phyloP scores from a whole-genome alignment of 2,797 vertebrate species.

The Polyboroides typus region DNA sequence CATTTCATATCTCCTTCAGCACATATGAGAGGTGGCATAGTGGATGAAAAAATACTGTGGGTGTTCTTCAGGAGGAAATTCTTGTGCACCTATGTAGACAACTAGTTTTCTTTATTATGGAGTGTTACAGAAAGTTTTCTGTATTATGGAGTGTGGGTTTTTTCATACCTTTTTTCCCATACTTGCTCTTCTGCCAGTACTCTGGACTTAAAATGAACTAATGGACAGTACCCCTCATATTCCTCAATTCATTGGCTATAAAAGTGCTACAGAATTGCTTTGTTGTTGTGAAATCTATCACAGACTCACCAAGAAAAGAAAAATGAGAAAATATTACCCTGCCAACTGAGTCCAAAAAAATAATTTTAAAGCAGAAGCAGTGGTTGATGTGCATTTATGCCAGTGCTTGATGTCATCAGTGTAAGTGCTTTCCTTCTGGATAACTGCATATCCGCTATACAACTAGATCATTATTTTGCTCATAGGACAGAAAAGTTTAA shows the following conservation, averaged over 20 bases:
- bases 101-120: neutral
- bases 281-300: slow-evolving; percentile 46
- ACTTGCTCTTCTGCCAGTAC: slow-evolving; percentile 5
- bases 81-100: neutral
- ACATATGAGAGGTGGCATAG: neutral
- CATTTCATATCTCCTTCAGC: neutral
- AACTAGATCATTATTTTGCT: neutral
- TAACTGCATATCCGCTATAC: neutral
- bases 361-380: slow-evolving; percentile 28
- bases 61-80: neutral
- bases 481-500: neutral
- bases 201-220: slow-evolving; percentile 32
- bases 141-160: neutral
- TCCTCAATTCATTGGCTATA: slow-evolving; percentile 54
- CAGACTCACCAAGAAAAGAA: slow-evolving; percentile 33
- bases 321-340: slow-evolving; percentile 8
- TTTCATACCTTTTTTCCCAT: neutral
- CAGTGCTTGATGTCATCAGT: slow-evolving; percentile 13
- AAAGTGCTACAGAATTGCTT: slow-evolving; percentile 38
- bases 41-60: neutral
- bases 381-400: slow-evolving; percentile 42
- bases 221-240: slow-evolving; percentile 56
- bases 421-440: slow-evolving; percentile 20
- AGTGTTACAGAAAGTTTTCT: neutral
- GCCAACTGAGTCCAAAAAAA: neutral